Evolutionary conservation across 1,140 invertebrate species (phyloP).

Genomic region (Battus philenor): DNA sequence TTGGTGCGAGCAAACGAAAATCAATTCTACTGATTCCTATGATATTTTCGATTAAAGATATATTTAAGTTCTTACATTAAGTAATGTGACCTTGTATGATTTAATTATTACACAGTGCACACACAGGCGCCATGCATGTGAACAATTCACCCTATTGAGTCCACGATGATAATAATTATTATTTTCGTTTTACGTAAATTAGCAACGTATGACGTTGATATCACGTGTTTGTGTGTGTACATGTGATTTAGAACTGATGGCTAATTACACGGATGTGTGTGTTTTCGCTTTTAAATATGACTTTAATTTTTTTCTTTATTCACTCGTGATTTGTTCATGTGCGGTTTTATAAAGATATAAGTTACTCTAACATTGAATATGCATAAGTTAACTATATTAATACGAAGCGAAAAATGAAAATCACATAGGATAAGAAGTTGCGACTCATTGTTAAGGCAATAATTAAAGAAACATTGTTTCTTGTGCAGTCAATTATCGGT

Average conservation of each 20-base stretch:
- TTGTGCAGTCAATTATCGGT: constrained; percentile 39
- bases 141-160: too few relatives aligned
- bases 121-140: too few relatives aligned
- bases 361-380: not conserved
- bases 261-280: constrained; percentile 1
- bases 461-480: constrained; percentile 35
- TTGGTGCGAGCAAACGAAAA: constrained; percentile 11
- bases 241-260: not conserved
- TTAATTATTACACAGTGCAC: not conserved
- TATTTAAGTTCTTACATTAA: constrained; percentile 14
- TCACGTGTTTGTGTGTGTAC: not conserved
- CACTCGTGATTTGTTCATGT: constrained; percentile 27
- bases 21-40: constrained; percentile 16
- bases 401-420: constrained; percentile 7
- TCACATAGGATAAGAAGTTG: constrained; percentile 21
- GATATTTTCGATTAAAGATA: constrained; percentile 15
- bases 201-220: too few relatives aligned
- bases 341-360: constrained; percentile 16
- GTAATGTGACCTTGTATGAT: constrained; percentile 3
- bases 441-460: constrained; percentile 29
- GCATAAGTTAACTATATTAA: not conserved
- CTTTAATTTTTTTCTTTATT: constrained; percentile 17
- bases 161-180: too few relatives aligned
- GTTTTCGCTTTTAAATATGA: not conserved
- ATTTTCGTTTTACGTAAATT: too few relatives aligned